phyloP scores from a whole-genome alignment of 1,140 invertebrate species.

The Megalonaias nervosa region DNA sequence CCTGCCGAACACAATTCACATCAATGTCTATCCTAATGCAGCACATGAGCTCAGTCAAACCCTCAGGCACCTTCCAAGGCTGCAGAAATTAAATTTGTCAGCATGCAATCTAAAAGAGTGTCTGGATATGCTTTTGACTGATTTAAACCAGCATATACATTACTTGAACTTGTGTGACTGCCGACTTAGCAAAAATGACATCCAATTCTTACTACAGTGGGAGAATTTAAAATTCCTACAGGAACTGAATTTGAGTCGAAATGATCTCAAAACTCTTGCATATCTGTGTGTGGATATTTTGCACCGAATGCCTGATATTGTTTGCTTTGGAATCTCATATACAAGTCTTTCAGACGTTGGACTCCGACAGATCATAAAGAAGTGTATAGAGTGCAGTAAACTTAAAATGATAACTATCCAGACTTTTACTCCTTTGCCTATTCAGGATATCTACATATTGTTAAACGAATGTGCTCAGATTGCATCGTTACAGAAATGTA shows the following conservation, averaged over 20 bases:
- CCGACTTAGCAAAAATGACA: constrained; percentile 50
- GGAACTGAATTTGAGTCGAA: constrained; percentile 64
- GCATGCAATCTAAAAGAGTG: constrained; percentile 55
- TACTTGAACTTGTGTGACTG: constrained; percentile 62
- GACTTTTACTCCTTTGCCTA: constrained; percentile 55
- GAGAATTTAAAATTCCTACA: constrained; percentile 34
- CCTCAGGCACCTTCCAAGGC: constrained; percentile 38
- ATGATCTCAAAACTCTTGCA: constrained; percentile 47
- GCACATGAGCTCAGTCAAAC: constrained; percentile 37
- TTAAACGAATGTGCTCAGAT: constrained; percentile 51
- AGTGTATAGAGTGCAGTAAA: constrained; percentile 36
- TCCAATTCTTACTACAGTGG: constrained; percentile 54
- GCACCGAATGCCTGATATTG: constrained; percentile 42
- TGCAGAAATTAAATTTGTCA: constrained; percentile 54
- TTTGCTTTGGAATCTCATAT: constrained; percentile 62
- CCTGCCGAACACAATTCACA: constrained; percentile 58
- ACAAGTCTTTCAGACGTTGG: constrained; percentile 47
- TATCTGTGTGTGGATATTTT: constrained; percentile 37
- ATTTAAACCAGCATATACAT: constrained; percentile 32
- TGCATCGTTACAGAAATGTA: constrained; percentile 55
- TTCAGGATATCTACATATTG: constrained; percentile 46
- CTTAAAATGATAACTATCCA: constrained; percentile 58
- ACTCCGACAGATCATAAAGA: constrained; percentile 38
- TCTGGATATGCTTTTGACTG: constrained; percentile 38
- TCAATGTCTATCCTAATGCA: constrained; percentile 35